Percentiles rank a stretch among this genome's conserved stretches.
These are phyloP conservation scores for Neocloeon triangulifer DNA, from an alignment of 1,140 invertebrate species.

Conservation along the genomic window DNA sequence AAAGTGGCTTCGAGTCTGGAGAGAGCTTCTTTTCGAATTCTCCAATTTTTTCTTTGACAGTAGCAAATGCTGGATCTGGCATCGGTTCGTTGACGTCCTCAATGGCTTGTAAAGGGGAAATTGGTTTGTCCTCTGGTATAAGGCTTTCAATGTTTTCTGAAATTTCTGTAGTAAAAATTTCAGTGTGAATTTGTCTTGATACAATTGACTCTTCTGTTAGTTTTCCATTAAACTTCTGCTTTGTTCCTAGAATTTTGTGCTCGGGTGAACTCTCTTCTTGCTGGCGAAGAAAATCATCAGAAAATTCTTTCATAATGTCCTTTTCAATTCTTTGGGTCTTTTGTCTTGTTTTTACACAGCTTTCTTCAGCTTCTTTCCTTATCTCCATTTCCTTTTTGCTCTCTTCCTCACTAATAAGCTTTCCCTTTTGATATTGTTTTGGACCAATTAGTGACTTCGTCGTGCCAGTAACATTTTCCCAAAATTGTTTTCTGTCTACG, in stretches of 20 bases:
- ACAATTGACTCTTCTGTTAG: slow-evolving; percentile 13
- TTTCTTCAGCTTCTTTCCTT: neutral
- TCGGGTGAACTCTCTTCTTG: slow-evolving; percentile 26
- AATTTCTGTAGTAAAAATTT: slow-evolving; percentile 17
- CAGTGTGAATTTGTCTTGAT: slow-evolving; percentile 15
- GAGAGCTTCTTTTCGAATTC: slow-evolving; percentile 9
- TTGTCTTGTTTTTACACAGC: too few species aligned
- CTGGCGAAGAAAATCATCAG: slow-evolving; percentile 19
- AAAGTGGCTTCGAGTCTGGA: too few species aligned
- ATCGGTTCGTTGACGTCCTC: slow-evolving; percentile 9
- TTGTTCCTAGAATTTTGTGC: slow-evolving; percentile 14
- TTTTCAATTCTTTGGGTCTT: slow-evolving; percentile 22
- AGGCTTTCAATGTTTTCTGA: slow-evolving; percentile 17
- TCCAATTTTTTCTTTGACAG: slow-evolving; percentile 7
- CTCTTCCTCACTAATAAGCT: neutral
- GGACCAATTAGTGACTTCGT: too few species aligned
- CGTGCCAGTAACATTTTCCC: slow-evolving; percentile 20
- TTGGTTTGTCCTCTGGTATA: slow-evolving; percentile 13
- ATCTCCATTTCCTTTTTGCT: neutral
- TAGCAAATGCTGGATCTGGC: neutral
- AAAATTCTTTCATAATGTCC: slow-evolving; percentile 24
- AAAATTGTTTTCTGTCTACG: slow-evolving; percentile 22
- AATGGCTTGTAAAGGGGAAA: slow-evolving; percentile 8
- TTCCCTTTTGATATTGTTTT: too few species aligned
- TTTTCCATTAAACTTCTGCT: neutral